A percentile compares a stretch with the other conserved stretches of the same genome.
These are phyloP conservation scores for Melanostoma scalare DNA, from an alignment of 2,888 invertebrate genomes.

Conservation along the genomic window DNA sequence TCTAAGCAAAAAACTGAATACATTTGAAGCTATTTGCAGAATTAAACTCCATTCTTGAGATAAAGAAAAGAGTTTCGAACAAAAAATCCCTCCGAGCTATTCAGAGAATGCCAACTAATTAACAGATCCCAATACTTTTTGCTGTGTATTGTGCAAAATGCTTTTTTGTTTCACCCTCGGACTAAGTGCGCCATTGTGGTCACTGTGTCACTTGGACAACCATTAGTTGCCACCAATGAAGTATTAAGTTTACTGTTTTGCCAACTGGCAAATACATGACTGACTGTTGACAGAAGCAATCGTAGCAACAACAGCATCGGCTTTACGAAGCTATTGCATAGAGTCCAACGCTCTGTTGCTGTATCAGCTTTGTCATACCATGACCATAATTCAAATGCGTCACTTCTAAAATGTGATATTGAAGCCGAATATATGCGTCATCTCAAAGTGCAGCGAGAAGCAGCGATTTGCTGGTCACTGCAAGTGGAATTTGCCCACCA, in stretches of 20 bases:
- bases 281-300: conserved; percentile 40
- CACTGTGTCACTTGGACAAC: conserved; percentile 64
- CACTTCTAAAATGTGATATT: conserved; percentile 42
- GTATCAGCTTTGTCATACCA: conserved; percentile 31
- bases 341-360: conserved; percentile 5
- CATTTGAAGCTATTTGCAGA: conserved; percentile 37
- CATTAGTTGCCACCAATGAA: conserved; percentile 62
- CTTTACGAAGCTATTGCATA: background rate
- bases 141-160: conserved; percentile 37
- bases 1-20: background rate
- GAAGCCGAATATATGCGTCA: conserved; percentile 60
- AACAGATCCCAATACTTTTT: conserved; percentile 56
- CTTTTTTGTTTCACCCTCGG: conserved; percentile 13
- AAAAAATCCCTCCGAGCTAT: conserved; percentile 11
- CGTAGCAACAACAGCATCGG: conserved; percentile 3
- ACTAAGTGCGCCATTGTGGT: conserved; percentile 48
- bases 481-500: conserved; percentile 32
- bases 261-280: conserved; percentile 48
- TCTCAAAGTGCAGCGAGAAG: conserved; percentile 30
- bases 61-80: background rate
- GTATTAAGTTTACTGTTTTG: conserved; percentile 46
- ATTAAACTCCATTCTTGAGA: conserved; percentile 35
- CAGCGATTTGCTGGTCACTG: conserved; percentile 11
- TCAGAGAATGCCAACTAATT: conserved; percentile 61
- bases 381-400: conserved; percentile 47